Evolutionary conservation across 2,888 invertebrate genomes (phyloP).

Genomic region (Itoplectis maculator): DNA sequence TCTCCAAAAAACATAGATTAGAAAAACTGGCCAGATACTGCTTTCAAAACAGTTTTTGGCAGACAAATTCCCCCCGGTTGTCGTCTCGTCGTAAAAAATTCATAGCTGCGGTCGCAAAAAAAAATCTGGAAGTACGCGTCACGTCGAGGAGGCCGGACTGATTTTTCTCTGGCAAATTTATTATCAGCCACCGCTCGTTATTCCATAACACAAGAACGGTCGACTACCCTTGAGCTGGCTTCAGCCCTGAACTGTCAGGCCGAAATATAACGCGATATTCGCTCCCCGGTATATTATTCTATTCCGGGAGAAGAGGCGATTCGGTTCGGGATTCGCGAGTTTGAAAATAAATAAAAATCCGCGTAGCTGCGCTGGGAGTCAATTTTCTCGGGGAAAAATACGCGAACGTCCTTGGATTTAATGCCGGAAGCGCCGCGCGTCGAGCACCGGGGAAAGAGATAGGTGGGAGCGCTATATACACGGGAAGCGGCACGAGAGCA

Average conservation of each 20-base stretch:
- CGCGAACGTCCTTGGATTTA: constrained; percentile 54
- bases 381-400: constrained; percentile 53
- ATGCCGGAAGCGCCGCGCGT: constrained; percentile 52
- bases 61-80: too few species aligned
- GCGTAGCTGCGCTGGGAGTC: constrained; percentile 21
- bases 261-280: neutral
- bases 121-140: too few species aligned
- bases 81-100: too few species aligned
- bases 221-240: too few species aligned
- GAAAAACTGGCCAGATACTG: too few species aligned
- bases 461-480: constrained; percentile 46
- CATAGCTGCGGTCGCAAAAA: too few species aligned
- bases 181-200: neutral
- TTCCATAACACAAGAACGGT: neutral
- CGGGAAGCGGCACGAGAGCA: constrained; percentile 52
- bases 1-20: too few species aligned
- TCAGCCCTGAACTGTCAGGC: neutral
- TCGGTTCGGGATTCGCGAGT: constrained; percentile 25
- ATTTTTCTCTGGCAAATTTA: constrained; percentile 25
- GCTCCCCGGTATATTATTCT: neutral
- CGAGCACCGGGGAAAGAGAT: constrained; percentile 44
- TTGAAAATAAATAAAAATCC: constrained; percentile 18
- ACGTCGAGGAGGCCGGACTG: too few species aligned
- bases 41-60: too few species aligned
- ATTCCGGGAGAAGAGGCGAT: neutral